Conservation (phyloP, 2,888 invertebrate species). For the Galeopsomyia nigrocyanea region DNA sequence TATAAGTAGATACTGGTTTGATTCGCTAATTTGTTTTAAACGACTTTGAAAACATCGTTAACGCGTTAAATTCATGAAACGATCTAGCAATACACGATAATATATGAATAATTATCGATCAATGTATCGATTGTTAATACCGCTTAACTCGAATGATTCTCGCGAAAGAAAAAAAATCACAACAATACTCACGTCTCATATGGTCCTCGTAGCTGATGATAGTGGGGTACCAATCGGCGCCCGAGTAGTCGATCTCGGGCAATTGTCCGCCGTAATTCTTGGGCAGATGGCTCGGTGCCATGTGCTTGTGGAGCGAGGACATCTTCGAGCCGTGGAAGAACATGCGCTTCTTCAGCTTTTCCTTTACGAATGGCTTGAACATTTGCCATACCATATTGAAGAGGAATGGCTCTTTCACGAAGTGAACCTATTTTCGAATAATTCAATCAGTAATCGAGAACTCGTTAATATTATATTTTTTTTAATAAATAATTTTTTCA, state of each 20-base stretch:
- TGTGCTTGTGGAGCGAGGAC: slow-evolving; percentile 80
- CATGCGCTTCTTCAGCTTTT: slow-evolving; percentile 84
- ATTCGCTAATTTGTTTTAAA: too few species aligned
- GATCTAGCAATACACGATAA: too few species aligned
- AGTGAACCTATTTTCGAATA: slow-evolving; percentile 81
- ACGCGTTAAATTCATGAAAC: too few species aligned
- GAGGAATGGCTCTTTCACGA: slow-evolving; percentile 87
- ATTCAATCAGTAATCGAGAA: neutral
- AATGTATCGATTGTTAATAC: too few species aligned
- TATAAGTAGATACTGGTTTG: too few species aligned
- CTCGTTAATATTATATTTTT: neutral
- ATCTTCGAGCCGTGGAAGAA: slow-evolving; percentile 88
- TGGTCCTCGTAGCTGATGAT: slow-evolving; percentile 76
- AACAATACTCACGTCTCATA: slow-evolving; percentile 69
- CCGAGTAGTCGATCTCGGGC: slow-evolving; percentile 82
- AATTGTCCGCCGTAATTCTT: slow-evolving; percentile 82
- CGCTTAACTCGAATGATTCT: too few species aligned
- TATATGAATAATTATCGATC: too few species aligned
- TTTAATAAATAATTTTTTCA: slow-evolving; percentile 23
- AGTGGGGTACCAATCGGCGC: slow-evolving; percentile 83
- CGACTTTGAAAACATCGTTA: too few species aligned
- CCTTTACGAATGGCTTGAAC: slow-evolving; percentile 86
- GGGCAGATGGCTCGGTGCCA: slow-evolving; percentile 79
- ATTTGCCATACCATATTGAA: slow-evolving; percentile 88
- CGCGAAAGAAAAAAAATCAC: neutral